Evolutionary conservation across 2,888 invertebrate genomes (phyloP).

Genomic region (Brachyptera risi): DNA sequence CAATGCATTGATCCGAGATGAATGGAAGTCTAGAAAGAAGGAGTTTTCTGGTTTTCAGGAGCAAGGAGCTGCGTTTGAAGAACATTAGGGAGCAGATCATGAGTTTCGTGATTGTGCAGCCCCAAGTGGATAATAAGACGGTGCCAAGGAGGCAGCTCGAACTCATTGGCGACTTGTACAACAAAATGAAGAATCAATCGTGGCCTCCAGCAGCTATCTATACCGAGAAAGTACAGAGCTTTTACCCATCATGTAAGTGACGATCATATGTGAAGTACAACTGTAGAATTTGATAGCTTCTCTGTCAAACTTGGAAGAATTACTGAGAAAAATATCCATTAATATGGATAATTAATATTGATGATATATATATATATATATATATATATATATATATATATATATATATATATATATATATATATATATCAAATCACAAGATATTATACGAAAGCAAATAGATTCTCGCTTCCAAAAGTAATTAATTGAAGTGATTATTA

Average conservation of each 20-base stretch:
- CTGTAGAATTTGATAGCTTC: background rate
- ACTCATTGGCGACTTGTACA: slow-evolving; percentile 27
- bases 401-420: too few relatives aligned
- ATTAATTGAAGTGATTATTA: too few relatives aligned
- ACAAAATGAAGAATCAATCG: slow-evolving; percentile 27
- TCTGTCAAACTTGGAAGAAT: background rate
- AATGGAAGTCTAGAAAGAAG: too few relatives aligned
- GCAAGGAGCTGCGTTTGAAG: slow-evolving; percentile 33
- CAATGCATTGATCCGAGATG: too few relatives aligned
- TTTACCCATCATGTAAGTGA: slow-evolving; percentile 47
- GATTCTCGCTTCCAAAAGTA: too few relatives aligned
- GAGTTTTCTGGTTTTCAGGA: slow-evolving; percentile 29
- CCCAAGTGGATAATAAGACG: slow-evolving; percentile 15
- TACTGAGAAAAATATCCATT: too few relatives aligned
- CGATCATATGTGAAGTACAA: background rate
- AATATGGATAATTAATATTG: too few relatives aligned
- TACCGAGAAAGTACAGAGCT: slow-evolving; percentile 46
- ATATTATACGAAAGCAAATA: too few relatives aligned
- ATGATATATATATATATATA: too few relatives aligned
- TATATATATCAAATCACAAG: too few relatives aligned
- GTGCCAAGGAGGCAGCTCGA: slow-evolving; percentile 25
- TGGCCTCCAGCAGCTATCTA: slow-evolving; percentile 38
- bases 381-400: too few relatives aligned
- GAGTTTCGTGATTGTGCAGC: slow-evolving; percentile 19
- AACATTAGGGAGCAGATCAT: slow-evolving; percentile 34